phyloP scores from a whole-genome alignment of 2,888 invertebrate genomes.

The Ephialtes manifestator region DNA sequence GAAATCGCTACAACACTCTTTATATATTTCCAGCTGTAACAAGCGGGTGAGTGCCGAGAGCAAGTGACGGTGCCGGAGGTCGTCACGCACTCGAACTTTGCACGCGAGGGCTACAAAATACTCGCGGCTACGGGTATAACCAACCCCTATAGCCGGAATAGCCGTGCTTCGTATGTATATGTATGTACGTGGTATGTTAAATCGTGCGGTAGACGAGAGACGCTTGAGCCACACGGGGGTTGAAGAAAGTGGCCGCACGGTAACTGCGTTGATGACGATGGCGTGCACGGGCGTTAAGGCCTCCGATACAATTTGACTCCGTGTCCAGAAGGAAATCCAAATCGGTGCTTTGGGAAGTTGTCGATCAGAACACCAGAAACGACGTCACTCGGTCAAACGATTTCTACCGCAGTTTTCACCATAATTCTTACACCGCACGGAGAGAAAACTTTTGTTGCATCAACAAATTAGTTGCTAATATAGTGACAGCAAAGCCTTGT shows the following conservation, averaged over 20 bases:
- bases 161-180: conserved; percentile 20
- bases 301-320: background rate
- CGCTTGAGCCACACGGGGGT: conserved; percentile 13
- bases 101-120: conserved; percentile 67
- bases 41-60: conserved; percentile 42
- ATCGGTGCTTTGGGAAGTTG: background rate
- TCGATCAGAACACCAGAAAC: background rate
- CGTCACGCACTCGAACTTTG: conserved; percentile 72
- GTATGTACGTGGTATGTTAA: conserved; percentile 45
- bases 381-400: conserved; percentile 22
- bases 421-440: too few relatives aligned
- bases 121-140: conserved; percentile 33
- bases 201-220: conserved; percentile 49
- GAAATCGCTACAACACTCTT: conserved; percentile 58
- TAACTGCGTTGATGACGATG: conserved; percentile 42
- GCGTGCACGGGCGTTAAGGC: conserved; percentile 19
- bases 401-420: background rate
- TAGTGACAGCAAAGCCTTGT: too few relatives aligned
- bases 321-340: background rate
- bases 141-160: conserved; percentile 24
- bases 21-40: conserved; percentile 42
- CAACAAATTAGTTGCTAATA: too few relatives aligned
- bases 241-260: conserved; percentile 32
- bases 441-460: too few relatives aligned
- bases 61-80: conserved; percentile 62